phyloP scores from a whole-genome alignment of 2,797 vertebrate species.

The Hapalemur alaotrensis region DNA sequence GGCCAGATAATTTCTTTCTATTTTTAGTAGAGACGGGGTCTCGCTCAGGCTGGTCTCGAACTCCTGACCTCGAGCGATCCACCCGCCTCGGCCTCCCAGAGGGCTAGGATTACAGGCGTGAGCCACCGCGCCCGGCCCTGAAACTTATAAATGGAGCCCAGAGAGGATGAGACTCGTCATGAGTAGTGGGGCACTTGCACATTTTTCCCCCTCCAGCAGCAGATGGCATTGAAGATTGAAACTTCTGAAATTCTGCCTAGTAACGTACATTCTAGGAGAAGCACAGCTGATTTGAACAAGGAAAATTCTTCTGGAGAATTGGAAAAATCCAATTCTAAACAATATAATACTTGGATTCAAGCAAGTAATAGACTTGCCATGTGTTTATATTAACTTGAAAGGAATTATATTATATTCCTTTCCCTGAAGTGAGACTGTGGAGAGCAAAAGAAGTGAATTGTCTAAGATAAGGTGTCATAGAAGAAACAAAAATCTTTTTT shows the following conservation, averaged over 20 bases:
- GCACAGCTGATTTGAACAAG: neutral
- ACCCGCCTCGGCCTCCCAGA: too few species aligned
- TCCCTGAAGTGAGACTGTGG: neutral
- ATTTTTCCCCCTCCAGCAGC: neutral
- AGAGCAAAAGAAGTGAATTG: conserved; percentile 14
- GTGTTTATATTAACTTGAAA: neutral
- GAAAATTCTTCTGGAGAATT: conserved; percentile 15
- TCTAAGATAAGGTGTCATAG: neutral
- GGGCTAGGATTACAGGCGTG: too few species aligned
- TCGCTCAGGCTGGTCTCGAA: too few species aligned
- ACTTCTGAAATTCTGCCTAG: conserved; percentile 7
- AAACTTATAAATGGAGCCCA: neutral
- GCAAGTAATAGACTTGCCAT: neutral
- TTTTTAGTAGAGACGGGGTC: too few species aligned
- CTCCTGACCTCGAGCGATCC: too few species aligned
- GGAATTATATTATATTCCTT: neutral
- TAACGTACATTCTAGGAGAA: neutral
- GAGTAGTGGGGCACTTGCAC: neutral
- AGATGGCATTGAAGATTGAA: neutral
- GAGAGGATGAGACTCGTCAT: neutral
- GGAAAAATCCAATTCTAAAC: neutral
- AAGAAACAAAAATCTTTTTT: conserved; percentile 5
- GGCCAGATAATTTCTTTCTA: too few species aligned
- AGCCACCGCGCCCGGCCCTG: too few species aligned
- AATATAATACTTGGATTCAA: neutral